These are phyloP conservation scores for Parotia lawesii DNA, from an alignment of 2,113 vertebrate species.

Conservation along the genomic window DNA sequence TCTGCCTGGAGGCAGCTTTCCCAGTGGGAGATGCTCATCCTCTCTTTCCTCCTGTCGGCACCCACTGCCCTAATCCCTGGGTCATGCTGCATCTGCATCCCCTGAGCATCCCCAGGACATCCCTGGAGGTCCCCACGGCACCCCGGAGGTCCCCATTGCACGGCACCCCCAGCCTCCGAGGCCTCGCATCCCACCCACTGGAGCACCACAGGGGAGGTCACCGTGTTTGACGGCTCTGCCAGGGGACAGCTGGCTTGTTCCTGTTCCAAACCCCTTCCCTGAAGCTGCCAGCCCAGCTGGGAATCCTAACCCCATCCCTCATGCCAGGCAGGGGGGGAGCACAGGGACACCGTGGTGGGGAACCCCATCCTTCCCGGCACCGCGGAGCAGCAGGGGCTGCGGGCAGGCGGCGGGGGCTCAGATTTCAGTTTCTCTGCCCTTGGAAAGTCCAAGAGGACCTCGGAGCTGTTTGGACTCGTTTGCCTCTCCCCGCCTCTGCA, in stretches of 20 bases:
- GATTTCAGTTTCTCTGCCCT: background rate
- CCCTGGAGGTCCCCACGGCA: background rate
- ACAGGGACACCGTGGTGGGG: fast-evolving
- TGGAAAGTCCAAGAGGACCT: background rate
- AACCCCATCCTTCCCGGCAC: background rate
- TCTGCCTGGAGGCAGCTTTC: background rate
- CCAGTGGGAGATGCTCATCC: background rate
- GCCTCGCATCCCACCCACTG: fast-evolving
- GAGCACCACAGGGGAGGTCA: background rate
- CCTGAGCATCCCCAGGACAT: background rate
- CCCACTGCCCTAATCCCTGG: background rate
- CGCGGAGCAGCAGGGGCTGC: background rate
- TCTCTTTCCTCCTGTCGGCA: background rate
- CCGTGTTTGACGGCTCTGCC: background rate
- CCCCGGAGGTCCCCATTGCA: background rate
- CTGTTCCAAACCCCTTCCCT: background rate
- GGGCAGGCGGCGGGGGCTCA: background rate
- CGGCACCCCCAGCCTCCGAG: fast-evolving
- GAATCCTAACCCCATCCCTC: background rate
- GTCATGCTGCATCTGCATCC: fast-evolving
- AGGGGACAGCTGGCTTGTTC: background rate
- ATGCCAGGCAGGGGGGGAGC: fast-evolving
- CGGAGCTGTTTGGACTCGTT: background rate
- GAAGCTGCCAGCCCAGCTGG: background rate
- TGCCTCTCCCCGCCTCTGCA: background rate